Percentiles rank a stretch among this genome's conserved stretches.
Evolutionary conservation across 1,140 invertebrate genomes (phyloP).

Genomic region (Drosophila albomicans): DNA sequence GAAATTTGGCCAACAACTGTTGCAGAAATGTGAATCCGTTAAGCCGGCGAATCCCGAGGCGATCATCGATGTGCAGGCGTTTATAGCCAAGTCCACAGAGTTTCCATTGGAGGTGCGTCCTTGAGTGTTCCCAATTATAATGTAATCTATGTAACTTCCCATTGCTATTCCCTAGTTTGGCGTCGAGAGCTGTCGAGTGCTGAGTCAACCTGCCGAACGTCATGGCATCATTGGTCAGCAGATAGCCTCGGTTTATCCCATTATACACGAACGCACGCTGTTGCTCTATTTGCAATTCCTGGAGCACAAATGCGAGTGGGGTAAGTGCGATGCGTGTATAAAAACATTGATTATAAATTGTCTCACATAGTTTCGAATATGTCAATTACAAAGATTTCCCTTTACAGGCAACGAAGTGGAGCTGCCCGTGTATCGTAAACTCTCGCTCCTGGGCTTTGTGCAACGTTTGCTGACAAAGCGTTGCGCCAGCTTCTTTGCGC

Average conservation of each 20-base stretch:
- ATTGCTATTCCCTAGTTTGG: constrained; percentile 38
- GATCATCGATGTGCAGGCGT: neutral
- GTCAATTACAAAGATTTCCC: too few species aligned
- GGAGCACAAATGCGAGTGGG: constrained; percentile 73
- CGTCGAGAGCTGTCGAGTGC: constrained; percentile 58
- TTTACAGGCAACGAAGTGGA: constrained; percentile 64
- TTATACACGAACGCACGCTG: constrained; percentile 79
- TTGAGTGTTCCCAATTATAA: too few species aligned
- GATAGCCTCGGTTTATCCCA: constrained; percentile 69
- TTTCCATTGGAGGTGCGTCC: constrained; percentile 49
- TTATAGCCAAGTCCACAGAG: constrained; percentile 34
- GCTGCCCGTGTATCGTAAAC: constrained; percentile 50
- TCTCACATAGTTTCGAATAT: too few species aligned
- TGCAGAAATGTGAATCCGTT: constrained; percentile 38
- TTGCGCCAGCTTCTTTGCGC: constrained; percentile 85
- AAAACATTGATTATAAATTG: too few species aligned
- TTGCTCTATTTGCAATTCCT: constrained; percentile 70
- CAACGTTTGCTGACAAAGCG: constrained; percentile 86
- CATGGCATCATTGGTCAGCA: constrained; percentile 33
- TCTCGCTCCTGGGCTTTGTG: constrained; percentile 85
- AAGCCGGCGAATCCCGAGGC: constrained; percentile 26
- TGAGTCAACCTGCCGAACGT: constrained; percentile 35
- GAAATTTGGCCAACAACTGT: constrained; percentile 38
- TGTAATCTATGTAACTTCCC: neutral
- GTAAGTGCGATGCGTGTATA: constrained; percentile 40